phyloP scores from a whole-genome alignment of 2,113 vertebrate species.

The Nerophis ophidion region DNA sequence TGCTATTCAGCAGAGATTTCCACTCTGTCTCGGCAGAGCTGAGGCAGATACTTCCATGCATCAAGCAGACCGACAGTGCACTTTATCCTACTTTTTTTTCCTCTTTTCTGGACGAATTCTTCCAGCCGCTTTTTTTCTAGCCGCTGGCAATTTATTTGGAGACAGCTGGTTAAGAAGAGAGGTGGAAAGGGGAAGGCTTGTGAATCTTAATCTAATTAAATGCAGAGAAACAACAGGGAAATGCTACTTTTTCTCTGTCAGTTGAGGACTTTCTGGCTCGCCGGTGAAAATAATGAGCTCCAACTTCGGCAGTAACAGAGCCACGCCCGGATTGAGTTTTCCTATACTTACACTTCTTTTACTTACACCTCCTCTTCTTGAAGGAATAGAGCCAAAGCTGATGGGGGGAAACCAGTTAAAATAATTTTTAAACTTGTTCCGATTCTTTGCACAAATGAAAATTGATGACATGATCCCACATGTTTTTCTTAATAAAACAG shows the following conservation, averaged over 20 bases:
- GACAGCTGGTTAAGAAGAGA: conserved; percentile 36
- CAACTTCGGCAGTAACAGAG: conserved; percentile 21
- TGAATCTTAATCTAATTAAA: conserved; percentile 55
- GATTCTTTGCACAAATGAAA: too few species aligned
- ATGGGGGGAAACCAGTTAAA: too few species aligned
- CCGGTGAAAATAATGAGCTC: conserved; percentile 26
- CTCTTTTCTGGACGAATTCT: conserved; percentile 2
- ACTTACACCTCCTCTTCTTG: neutral
- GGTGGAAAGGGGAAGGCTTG: conserved; percentile 28
- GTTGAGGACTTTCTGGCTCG: neutral
- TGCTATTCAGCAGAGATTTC: conserved; percentile 31
- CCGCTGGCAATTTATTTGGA: conserved; percentile 24
- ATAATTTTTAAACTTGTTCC: too few species aligned
- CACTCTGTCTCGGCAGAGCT: conserved; percentile 5
- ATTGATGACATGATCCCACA: too few species aligned
- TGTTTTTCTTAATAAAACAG: too few species aligned
- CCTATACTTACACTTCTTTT: neutral
- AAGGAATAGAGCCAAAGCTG: too few species aligned
- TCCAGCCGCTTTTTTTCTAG: conserved; percentile 14
- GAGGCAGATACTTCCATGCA: conserved; percentile 22
- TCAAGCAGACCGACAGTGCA: conserved; percentile 31
- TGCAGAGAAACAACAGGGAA: conserved; percentile 2
- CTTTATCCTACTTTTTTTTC: conserved; percentile 22
- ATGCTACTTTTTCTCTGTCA: conserved; percentile 16
- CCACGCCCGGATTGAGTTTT: conserved; percentile 7